A percentile compares a stretch with the other conserved stretches of the same genome.
phyloP scores from a whole-genome alignment of 2,113 vertebrate species.

The Meriones unguiculatus region DNA sequence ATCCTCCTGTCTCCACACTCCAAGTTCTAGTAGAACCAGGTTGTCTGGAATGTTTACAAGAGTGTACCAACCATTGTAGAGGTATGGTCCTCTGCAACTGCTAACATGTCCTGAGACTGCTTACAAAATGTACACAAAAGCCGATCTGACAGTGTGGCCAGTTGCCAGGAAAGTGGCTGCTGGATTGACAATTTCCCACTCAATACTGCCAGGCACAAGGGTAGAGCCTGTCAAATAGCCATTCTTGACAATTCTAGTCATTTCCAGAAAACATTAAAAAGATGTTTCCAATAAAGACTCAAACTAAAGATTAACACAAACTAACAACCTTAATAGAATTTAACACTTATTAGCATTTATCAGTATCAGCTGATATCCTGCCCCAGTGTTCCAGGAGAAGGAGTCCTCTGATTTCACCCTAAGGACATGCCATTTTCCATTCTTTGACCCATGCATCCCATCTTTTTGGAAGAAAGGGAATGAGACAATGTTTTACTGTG shows the following conservation, averaged over 20 bases:
- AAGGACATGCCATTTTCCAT: neutral
- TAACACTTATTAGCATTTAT: neutral
- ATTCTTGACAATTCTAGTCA: neutral
- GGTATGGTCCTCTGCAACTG: neutral
- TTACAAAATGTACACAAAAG: neutral
- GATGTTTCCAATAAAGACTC: neutral
- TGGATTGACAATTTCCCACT: neutral
- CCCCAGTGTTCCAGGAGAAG: neutral
- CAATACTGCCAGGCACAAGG: neutral
- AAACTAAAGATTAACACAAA: neutral
- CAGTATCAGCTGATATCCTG: neutral
- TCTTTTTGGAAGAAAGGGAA: neutral
- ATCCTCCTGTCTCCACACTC: neutral
- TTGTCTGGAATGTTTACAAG: neutral
- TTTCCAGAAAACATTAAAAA: neutral
- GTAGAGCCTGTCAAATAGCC: neutral
- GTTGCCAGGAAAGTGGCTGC: neutral
- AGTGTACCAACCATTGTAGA: too few species aligned
- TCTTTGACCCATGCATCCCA: neutral
- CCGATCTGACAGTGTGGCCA: neutral
- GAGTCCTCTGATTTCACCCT: neutral
- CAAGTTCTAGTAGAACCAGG: neutral
- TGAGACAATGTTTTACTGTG: neutral
- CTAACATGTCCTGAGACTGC: neutral
- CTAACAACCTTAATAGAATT: neutral